A percentile compares a stretch with the other conserved stretches of the same genome.
phyloP scores from a whole-genome alignment of 1,140 invertebrate species.

The Mactra quadrangularis region DNA sequence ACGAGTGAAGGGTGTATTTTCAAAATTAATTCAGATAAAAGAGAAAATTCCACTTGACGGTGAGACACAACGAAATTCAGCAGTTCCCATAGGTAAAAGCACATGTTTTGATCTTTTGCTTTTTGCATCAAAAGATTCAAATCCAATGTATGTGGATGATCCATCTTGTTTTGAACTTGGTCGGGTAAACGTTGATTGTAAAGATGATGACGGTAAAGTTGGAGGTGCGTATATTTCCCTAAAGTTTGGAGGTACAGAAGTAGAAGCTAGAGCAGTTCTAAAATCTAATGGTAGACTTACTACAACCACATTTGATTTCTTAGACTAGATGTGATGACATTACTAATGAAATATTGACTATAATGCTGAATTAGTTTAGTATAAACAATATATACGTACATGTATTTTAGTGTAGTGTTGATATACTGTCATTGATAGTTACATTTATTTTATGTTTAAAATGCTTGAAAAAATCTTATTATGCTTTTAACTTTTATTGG shows the following conservation, averaged over 20 bases:
- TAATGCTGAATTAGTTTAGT: no score
- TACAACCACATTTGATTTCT: conserved; percentile 6
- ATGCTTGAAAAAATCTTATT: no score
- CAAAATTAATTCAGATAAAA: conserved; percentile 84
- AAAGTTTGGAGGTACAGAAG: conserved; percentile 44
- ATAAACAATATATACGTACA: no score
- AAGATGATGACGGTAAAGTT: background rate
- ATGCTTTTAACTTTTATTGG: no score
- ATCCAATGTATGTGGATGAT: conserved; percentile 39
- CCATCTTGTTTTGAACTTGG: conserved; percentile 14
- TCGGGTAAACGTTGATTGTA: conserved; percentile 14
- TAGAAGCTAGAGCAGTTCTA: conserved; percentile 9
- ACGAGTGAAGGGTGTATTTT: conserved; percentile 85
- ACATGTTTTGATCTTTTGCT: background rate
- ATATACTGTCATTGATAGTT: no score
- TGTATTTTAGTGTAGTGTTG: no score
- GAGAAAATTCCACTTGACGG: conserved; percentile 83
- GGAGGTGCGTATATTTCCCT: conserved; percentile 28
- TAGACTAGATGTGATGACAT: no score
- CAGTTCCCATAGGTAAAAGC: background rate
- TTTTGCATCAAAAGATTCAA: conserved; percentile 17
- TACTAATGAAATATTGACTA: no score
- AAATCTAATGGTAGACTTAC: conserved; percentile 2
- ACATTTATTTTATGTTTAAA: no score
- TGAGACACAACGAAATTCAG: background rate